Evolutionary conservation across 2,888 invertebrate species (phyloP).

Genomic region (Drosophila melanosoma): DNA sequence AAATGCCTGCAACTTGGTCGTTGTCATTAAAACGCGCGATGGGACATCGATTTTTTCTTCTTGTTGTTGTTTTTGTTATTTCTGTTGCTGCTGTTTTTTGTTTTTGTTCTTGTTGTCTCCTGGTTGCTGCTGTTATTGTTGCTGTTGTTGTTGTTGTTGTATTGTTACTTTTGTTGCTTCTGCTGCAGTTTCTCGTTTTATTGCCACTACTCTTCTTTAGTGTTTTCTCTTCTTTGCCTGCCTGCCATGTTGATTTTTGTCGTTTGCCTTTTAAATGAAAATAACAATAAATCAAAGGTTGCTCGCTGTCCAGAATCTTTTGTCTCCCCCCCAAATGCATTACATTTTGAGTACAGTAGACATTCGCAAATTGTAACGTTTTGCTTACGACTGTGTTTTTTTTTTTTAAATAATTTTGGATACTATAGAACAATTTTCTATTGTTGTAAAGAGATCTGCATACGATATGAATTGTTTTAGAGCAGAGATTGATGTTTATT

Average conservation of each 20-base stretch:
- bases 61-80: slow-evolving; percentile 20
- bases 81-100: slow-evolving; percentile 28
- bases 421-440: neutral
- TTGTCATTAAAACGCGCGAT: slow-evolving; percentile 80
- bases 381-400: neutral
- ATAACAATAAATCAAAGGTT: slow-evolving; percentile 80
- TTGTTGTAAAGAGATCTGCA: no score
- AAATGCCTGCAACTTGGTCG: slow-evolving; percentile 74
- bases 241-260: slow-evolving; percentile 73
- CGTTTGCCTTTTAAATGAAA: slow-evolving; percentile 81
- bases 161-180: neutral
- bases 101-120: slow-evolving; percentile 24
- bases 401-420: neutral
- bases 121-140: slow-evolving; percentile 25
- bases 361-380: slow-evolving; percentile 9
- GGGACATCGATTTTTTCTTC: slow-evolving; percentile 75
- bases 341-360: slow-evolving; percentile 39
- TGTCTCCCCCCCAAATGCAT: slow-evolving; percentile 24
- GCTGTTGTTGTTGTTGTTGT: slow-evolving; percentile 37
- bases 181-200: slow-evolving; percentile 32
- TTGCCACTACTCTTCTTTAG: slow-evolving; percentile 37
- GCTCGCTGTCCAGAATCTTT: slow-evolving; percentile 39
- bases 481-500: no score
- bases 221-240: slow-evolving; percentile 37
- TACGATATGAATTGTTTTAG: no score